Evolutionary conservation across 2,888 invertebrate species (phyloP).

Genomic region (Leistus spinibarbis): DNA sequence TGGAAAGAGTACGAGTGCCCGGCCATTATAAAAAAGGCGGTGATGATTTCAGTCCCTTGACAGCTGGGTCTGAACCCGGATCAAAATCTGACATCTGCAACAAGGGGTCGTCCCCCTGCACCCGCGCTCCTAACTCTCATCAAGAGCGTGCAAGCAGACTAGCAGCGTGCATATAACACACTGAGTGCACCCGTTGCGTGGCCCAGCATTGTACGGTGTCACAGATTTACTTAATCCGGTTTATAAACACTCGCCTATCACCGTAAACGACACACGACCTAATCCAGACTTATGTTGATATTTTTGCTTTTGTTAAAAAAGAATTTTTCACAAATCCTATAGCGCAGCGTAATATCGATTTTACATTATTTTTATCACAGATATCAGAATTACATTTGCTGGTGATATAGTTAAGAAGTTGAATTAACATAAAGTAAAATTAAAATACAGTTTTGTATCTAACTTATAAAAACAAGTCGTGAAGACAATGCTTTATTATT

Average conservation of each 20-base stretch:
- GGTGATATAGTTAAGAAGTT: too few relatives aligned
- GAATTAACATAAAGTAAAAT: too few relatives aligned
- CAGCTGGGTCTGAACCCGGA: constrained; percentile 47
- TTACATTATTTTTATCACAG: neutral
- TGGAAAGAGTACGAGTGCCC: constrained; percentile 29
- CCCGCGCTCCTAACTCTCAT: neutral
- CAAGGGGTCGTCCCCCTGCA: constrained; percentile 47
- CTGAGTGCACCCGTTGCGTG: constrained; percentile 9
- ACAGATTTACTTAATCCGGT: constrained; percentile 37
- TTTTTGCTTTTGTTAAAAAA: constrained; percentile 18
- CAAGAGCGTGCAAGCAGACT: neutral
- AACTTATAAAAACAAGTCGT: too few relatives aligned
- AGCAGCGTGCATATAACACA: neutral
- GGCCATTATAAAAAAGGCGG: constrained; percentile 52
- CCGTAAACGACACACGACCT: constrained; percentile 26
- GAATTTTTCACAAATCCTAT: neutral
- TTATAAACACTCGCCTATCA: constrained; percentile 34
- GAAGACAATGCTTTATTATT: too few relatives aligned
- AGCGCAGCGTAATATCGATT: neutral
- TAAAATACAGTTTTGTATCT: too few relatives aligned
- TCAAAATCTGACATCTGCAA: constrained; percentile 53
- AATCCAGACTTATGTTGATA: constrained; percentile 34
- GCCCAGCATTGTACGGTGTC: neutral
- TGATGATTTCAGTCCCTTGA: constrained; percentile 45
- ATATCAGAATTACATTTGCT: neutral